Base-by-base conservation (phyloP, 2,888 invertebrate species). In the Morpho helenor region DNA sequence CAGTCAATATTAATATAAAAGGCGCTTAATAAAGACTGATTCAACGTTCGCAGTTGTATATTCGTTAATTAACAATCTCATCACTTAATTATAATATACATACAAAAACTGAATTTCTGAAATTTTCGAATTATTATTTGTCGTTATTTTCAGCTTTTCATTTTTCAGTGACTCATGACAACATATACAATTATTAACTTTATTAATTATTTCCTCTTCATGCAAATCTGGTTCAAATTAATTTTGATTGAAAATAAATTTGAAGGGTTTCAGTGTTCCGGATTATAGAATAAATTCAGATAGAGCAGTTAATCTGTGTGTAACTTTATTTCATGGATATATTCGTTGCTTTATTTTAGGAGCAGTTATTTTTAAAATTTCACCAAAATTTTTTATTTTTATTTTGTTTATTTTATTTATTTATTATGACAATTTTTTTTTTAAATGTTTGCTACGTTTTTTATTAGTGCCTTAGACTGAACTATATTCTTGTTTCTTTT, bases 131-230 rank as follows among this genome's bases (percentile, higher is more conserved):
- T 51, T 51, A 56, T 56, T 31, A 44, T 56, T 51, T 56, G 54
- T 56, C 40, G 46, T 46, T 50, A 22, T 23, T 62, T 61, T 64
- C 68, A 67, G 71, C 73, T 74, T 67, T 66, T 46, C 23, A 57
- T 52, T 52, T 44, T 49, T 49, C 57, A 52, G 47, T 40, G 39
- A 40, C 52, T 42, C 49, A 40, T 57, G 52, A 52, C 44, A 57
- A 52, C 47, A 44, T 54, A 48, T 54, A 44, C 42, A 23, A 52
- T 57, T 57, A 57, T 52, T 57, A 39, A 52, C 40, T 52, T 42
- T 57, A 49, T 52, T 57, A 54, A 57, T 57, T 57, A 48, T 48
- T 52, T 49, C 39, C 52, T 48, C 44, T 52, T 49, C 43, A 60
- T 51, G 49, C 49, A 53, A 57, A 51, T 52, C 49, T 31, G 44